Conservation (phyloP, 2,888 invertebrate genomes). For the Volucella bombylans region DNA sequence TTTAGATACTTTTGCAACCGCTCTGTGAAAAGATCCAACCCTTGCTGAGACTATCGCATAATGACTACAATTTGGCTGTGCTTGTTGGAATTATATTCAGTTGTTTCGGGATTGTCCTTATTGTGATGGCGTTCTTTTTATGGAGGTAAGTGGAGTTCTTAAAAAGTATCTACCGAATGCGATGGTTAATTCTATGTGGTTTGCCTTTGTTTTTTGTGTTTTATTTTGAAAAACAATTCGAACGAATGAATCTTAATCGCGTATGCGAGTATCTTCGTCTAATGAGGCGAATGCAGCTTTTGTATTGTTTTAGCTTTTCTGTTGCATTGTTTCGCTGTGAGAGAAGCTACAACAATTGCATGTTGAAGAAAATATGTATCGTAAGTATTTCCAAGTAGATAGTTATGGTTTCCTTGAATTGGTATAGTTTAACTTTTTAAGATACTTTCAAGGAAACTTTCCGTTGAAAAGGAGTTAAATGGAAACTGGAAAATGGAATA, state of each 20-base stretch:
- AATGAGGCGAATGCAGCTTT: constrained; percentile 48
- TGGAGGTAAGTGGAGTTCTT: constrained; percentile 87
- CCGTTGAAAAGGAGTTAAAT: constrained; percentile 21
- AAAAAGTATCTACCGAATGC: constrained; percentile 14
- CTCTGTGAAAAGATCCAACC: constrained; percentile 87
- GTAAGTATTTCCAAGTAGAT: constrained; percentile 36
- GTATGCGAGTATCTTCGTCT: constrained; percentile 29
- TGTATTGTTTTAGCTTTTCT: constrained; percentile 29
- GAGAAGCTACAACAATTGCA: constrained; percentile 16
- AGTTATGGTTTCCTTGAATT: constrained; percentile 49
- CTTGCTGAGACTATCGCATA: constrained; percentile 84
- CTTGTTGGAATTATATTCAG: constrained; percentile 88
- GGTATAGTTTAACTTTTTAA: constrained; percentile 34
- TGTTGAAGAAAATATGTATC: constrained; percentile 39
- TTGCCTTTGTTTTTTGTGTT: constrained; percentile 15
- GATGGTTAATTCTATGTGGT: constrained; percentile 15
- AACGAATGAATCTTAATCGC: constrained; percentile 45
- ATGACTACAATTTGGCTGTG: constrained; percentile 87
- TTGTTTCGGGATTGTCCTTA: constrained; percentile 87
- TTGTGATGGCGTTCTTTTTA: constrained; percentile 87
- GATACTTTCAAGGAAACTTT: constrained; percentile 48
- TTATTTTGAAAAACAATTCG: constrained; percentile 39
- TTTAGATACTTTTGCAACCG: constrained; percentile 85
- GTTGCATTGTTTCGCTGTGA: constrained; percentile 32
- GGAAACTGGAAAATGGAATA: not conserved